Evolutionary conservation across 1,140 invertebrate genomes (phyloP), one percentile per base, ranked within the genome.

Genomic region (Melitaea cinxia): DNA sequence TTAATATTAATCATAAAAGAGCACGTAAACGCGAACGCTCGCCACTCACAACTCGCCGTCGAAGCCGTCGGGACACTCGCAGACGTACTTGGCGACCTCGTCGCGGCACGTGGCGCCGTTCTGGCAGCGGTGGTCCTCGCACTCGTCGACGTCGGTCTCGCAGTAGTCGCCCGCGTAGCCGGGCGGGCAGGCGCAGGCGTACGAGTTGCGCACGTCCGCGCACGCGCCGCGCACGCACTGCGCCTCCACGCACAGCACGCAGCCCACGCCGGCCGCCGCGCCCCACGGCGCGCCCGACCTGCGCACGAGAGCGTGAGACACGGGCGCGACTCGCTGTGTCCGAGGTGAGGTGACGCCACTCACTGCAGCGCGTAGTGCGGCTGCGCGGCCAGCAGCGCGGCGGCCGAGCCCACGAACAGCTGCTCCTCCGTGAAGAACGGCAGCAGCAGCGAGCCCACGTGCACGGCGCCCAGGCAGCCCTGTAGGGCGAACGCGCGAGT

Each of bases 161-260:
- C 96, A 96, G 88, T 96, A 93, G 78, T 96, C 94, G 9, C 96
- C 95, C 10, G 93, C 91, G 80, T 94, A 97, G 6, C 98, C 98
- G 1, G 92, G 76, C 4, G 94, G 94, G 85, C 98, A 99, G 49
- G 94, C 91, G 87, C 98, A 99, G 4, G 94, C 91, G 83, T 97
- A 99, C 24, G 94, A 94, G 54, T 93, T 94, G 6, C 93, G 92
- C 19, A 94, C 93, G 75, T 97, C 94, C 3, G 92, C 90, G 85
- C 98, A 99, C 4, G 96, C 98, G 23, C 94, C 94, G 86, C 98
- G 97, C 67, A 94, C 93, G 86, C 98, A 99, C 78, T 97, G 95
- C n/a, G 91, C 83, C 54, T 97, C 93, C 80, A 97, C 97, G 80
- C 97, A 98, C 24, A 98, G 91, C 55, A 94, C 92, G 88, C 97